Evolutionary conservation across 2,797 vertebrate species (phyloP), one percentile per base, ranked within the genome.

Genomic region (Karalla daura): DNA sequence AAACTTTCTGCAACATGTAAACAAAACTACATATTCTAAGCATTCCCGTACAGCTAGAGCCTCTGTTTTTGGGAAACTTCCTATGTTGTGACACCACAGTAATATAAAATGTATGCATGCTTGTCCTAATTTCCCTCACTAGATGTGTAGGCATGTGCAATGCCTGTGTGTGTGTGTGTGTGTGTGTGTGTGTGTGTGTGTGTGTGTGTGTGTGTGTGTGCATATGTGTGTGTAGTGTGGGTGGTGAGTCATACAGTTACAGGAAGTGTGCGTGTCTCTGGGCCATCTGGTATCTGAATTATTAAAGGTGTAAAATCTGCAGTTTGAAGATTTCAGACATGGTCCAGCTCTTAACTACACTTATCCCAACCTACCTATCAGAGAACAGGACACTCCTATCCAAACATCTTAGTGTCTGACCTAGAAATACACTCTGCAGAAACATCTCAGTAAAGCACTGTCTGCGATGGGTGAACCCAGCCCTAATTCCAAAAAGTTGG

Each of bases 231-330:
- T 65, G 63, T 54, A 71, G 28, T 18, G 28, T 76, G 63, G 68
- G 46, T 81, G 85, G 86, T 91, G 89, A 92, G 86, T 92, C 90
- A 91, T 84, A 76, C 70, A 78, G 76, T 89, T 80, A 81, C 28
- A 17, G 80, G 69, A 83, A 90, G 54, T 39, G 65, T 79, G 72
- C 50, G 27, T 87, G 69, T 63, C 76, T 55, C 61, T 53, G 21
- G 63, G 72, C 85, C 86, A 93, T 92, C 89, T 93, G 91, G 64
- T 56, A 63, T 84, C 63, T 94, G 65, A 92, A 92, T 93, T 90
- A 93, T 89, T 91, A 59, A 93, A 89, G 49, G 69, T 83, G 49
- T 82, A 83, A 89, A 91, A 92, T 87, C 74, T 89, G 79, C 85
- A 86, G 85, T 87, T 86, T 89, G 70, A 73, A 84, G 67, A 72